These are phyloP conservation scores for Tonatia bakeri DNA, from an alignment of 2,113 vertebrate species.

Conservation along the genomic window DNA sequence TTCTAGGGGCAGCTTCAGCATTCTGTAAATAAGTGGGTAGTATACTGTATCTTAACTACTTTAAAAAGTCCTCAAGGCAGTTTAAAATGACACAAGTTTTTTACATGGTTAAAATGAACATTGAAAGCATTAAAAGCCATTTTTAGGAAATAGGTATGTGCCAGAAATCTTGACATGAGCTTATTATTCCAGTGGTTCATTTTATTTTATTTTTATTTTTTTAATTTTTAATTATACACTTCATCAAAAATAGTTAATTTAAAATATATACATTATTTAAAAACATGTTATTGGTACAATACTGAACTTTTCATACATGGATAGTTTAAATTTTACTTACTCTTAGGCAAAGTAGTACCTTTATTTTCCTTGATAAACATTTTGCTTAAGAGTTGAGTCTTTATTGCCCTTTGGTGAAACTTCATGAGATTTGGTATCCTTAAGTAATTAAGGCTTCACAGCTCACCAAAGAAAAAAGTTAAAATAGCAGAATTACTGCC, in stretches of 20 bases:
- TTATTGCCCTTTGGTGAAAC: constrained; percentile 41
- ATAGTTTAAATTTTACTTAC: neutral
- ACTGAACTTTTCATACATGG: neutral
- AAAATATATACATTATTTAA: constrained; percentile 22
- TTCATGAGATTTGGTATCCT: neutral
- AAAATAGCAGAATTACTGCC: neutral
- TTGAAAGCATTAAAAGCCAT: constrained; percentile 30
- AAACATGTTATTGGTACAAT: neutral
- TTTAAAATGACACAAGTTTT: neutral
- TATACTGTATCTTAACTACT: neutral
- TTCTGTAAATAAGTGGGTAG: neutral
- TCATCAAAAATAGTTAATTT: constrained; percentile 53
- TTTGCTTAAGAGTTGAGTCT: neutral
- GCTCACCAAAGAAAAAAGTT: neutral
- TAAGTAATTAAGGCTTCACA: neutral
- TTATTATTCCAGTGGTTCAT: neutral
- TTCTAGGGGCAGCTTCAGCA: neutral
- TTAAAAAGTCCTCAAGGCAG: neutral
- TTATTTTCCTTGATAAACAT: neutral
- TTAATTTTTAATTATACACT: constrained; percentile 22
- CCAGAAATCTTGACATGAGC: neutral
- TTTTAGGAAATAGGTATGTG: neutral
- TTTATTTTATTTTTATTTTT: too few relatives aligned
- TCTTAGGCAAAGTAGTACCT: neutral
- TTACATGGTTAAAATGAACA: constrained; percentile 4